Conservation (phyloP, 2,797 vertebrate genomes). For the Tauraco hartlaubi region DNA sequence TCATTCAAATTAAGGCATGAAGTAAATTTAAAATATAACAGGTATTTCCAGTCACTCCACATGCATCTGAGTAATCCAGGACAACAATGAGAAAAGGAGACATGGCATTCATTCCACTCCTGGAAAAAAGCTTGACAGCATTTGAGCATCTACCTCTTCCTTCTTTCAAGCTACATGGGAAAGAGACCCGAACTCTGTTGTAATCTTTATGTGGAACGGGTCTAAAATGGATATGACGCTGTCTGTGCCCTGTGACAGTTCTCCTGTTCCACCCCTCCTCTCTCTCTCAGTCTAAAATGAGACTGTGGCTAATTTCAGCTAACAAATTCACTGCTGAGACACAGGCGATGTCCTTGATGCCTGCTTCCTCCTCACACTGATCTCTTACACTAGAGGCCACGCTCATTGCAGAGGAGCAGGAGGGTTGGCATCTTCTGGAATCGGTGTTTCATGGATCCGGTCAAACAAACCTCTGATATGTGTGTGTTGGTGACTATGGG, state of each 20-base stretch:
- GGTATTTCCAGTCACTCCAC: neutral
- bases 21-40: neutral
- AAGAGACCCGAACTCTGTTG: neutral
- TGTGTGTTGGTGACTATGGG: neutral
- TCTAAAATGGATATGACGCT: neutral
- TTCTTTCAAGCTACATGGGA: neutral
- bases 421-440: neutral
- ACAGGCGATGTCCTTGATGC: neutral
- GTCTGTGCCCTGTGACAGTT: neutral
- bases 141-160: neutral
- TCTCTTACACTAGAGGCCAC: neutral
- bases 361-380: neutral
- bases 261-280: neutral
- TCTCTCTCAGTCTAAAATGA: neutral
- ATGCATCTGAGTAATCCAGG: neutral
- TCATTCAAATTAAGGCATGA: neutral
- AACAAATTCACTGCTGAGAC: neutral
- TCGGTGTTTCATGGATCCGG: accelerated
- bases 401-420: neutral
- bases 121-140: neutral
- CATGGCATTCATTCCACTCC: neutral
- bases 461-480: neutral
- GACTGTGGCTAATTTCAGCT: neutral
- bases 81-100: neutral
- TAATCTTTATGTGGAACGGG: neutral